Evolutionary conservation across 2,113 vertebrate genomes (phyloP), one percentile per base, ranked within the genome.

Genomic region (Ovibos moschatus): DNA sequence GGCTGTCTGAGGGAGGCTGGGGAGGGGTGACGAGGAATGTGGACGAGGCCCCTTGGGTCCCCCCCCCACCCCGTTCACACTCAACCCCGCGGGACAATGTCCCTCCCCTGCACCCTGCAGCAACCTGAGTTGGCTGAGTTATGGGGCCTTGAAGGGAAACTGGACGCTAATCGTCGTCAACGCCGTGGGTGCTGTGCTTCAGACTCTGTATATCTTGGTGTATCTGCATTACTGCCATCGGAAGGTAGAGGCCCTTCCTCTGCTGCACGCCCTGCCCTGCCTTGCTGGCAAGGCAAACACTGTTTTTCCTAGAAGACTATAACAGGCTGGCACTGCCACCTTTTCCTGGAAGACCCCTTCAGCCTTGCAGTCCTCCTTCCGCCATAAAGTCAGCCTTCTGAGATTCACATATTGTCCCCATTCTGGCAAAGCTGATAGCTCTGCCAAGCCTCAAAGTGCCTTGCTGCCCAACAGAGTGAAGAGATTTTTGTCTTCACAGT

Each of bases 61-160:
- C 47, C 2, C 2, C 78, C 36, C n/a, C 9, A 7, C 19, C 0
- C 33, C n/a, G 97, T 92, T 87, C 97, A 91, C 67, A 71, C 17
- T 92, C 95, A 64, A 6, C 53, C 51, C 84, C 6, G 4, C 8
- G n/a, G n/a, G 43, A 15, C 5, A 40, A 45, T 36, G 40, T 30
- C 23, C 62, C 64, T 60, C 50, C 60, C 67, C 60, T 64, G 53
- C 81, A 16, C 27, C 94, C 92, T 57, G 55, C 98, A 99, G 99
- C 98, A 99, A 99, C 99, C 97, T 99, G 62, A 99, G 99, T 78
- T 99, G 99, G 99, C 96, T 99, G 97, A 99, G 99, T 97, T 99
- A 99, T 3, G 99, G 99, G 71, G 94, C 98, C 28, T 97, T 99
- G 97, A 99, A 99, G 98, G 96, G 43, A 1, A 99, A 99, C 3